These are phyloP conservation scores for Thaleichthys pacificus DNA, from an alignment of 2,797 vertebrate species.

Conservation along the genomic window DNA sequence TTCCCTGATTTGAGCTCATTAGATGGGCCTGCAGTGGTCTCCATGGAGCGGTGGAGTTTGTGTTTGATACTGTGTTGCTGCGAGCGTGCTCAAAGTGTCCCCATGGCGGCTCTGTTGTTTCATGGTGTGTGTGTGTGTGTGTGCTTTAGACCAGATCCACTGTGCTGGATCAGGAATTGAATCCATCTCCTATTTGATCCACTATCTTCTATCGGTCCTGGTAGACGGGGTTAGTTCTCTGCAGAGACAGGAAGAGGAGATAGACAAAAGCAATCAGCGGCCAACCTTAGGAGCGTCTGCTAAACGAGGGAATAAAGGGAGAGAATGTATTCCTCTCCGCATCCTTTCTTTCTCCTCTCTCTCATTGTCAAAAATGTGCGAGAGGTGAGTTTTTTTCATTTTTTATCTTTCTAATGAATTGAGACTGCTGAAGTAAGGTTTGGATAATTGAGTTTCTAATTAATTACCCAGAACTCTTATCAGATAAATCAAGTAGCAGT, in stretches of 20 bases:
- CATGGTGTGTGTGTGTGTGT: slow-evolving; percentile 14
- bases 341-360: background rate
- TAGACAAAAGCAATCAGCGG: slow-evolving; percentile 21
- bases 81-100: slow-evolving; percentile 20
- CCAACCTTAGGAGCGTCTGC: slow-evolving; percentile 25
- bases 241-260: slow-evolving; percentile 9
- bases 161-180: background rate
- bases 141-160: background rate
- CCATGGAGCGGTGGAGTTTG: slow-evolving; percentile 27
- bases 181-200: background rate
- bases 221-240: background rate
- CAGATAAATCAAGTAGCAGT: slow-evolving; percentile 86
- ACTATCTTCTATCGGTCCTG: background rate
- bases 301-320: background rate
- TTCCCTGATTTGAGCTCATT: slow-evolving; percentile 47
- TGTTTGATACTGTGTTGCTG: slow-evolving; percentile 29
- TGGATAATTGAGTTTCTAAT: slow-evolving; percentile 99
- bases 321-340: background rate
- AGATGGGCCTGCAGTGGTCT: slow-evolving; percentile 31
- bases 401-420: slow-evolving; percentile 83
- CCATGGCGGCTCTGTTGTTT: slow-evolving; percentile 47
- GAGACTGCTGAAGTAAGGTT: slow-evolving; percentile 94
- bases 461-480: slow-evolving; percentile 96
- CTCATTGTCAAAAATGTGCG: slow-evolving; percentile 28
- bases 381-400: slow-evolving; percentile 71